Evolutionary conservation across 2,797 vertebrate species (phyloP), one percentile per base, ranked within the genome.

Genomic region (Telmatherina bonti): DNA sequence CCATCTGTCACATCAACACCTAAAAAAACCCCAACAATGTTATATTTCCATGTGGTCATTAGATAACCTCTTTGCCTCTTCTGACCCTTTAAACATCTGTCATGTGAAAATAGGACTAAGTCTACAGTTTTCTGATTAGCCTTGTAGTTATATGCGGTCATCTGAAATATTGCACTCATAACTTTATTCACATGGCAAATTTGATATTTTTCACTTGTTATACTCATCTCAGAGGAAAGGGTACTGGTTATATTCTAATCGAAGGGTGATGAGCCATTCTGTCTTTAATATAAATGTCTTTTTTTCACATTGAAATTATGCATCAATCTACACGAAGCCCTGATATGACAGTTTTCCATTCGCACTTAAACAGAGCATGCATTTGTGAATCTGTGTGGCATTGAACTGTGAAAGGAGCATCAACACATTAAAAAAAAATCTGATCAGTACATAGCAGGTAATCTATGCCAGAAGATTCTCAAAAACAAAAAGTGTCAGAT

Each of bases 291-390:
- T 33, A 67, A 58, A 4, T 20, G 13, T 60, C 15, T 12, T 38
- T 12, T 38, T 66, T 55, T 30, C n/a, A 24, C 64, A 56, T 16
- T 33, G 30, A 33, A 56, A 56, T 45, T 43, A 56, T 57, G 38
- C 53, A 22, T 33, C n/a, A 52, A 38, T 55, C 51, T 36, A 9
- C 35, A 22, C 20, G 31, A 13, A 57, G 30, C 54, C 13, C 52
- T 47, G 15, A 16, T 7, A 30, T 56, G n/a, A 57, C 65, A 20
- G 12, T 35, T 27, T 67, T 67, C 41, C 55, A 58, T 68, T 68
- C 36, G 66, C 24, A 68, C 41, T 68, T 51, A 65, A 41, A 65
- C 62, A 41, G 18, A 68, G 31, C 22, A 36, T 51, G 16, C 55
- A 15, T 58, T 36, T 59, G 43, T 36, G 55, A 33, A 35, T 54